Evolutionary conservation across 1,140 invertebrate genomes (phyloP).

Genomic region (Cherax quadricarinatus): DNA sequence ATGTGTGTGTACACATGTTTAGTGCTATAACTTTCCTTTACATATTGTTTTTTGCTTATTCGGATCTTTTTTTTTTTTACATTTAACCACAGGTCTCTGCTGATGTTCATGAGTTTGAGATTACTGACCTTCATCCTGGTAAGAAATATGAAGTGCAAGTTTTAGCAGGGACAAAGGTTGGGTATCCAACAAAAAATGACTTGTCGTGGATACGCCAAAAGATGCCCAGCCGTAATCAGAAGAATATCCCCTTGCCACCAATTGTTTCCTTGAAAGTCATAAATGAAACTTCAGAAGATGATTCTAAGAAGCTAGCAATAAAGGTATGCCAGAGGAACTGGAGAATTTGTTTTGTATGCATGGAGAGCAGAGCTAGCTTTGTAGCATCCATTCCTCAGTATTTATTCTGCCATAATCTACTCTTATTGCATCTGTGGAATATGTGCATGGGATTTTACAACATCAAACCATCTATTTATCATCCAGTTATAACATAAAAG

Average conservation of each 20-base stretch:
- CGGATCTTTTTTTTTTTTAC: background rate
- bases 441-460: too few species aligned
- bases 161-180: conserved; percentile 77
- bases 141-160: conserved; percentile 81
- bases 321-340: conserved; percentile 2
- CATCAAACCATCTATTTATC: too few species aligned
- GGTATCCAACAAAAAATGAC: conserved; percentile 74
- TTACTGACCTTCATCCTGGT: conserved; percentile 79
- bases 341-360: too few species aligned
- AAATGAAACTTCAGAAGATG: conserved; percentile 42
- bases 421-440: too few species aligned
- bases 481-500: too few species aligned
- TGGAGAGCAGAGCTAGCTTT: too few species aligned
- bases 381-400: too few species aligned
- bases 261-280: conserved; percentile 52
- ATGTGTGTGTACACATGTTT: too few species aligned
- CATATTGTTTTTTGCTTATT: conserved; percentile 74
- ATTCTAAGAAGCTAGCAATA: conserved; percentile 22
- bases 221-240: conserved; percentile 76
- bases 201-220: conserved; percentile 79
- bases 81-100: conserved; percentile 77
- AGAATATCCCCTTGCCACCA: conserved; percentile 33
- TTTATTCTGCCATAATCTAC: too few species aligned
- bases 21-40: conserved; percentile 75
- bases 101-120: conserved; percentile 52